Percentiles rank a stretch among this genome's conserved stretches.
Conservation (phyloP, 35 echinoderm and acorn worm genomes). For the Heliocidaris tuberculata region DNA sequence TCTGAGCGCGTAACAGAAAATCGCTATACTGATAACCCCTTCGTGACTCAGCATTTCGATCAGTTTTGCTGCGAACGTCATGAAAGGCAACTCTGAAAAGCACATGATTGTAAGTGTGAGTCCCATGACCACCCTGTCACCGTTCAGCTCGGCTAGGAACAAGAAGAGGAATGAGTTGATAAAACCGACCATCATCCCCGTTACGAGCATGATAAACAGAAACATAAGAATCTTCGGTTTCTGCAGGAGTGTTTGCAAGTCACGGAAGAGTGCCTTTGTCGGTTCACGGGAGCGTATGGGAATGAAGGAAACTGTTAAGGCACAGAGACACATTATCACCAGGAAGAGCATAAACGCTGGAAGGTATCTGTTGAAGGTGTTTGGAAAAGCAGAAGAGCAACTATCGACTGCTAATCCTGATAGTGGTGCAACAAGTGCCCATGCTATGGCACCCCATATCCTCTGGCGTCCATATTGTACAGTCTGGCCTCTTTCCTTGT, state of each 20-base stretch:
- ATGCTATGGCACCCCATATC: slow-evolving; percentile 84
- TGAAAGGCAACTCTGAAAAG: slow-evolving; percentile 48
- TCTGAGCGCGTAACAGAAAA: slow-evolving; percentile 64
- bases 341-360: slow-evolving; percentile 48
- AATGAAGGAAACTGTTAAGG: neutral
- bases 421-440: slow-evolving; percentile 67
- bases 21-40: slow-evolving; percentile 44
- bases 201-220: slow-evolving; percentile 54
- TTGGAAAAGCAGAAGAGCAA: neutral
- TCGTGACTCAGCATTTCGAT: slow-evolving; percentile 57
- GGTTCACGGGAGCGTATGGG: neutral
- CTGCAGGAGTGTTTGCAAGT: slow-evolving; percentile 39
- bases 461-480: slow-evolving; percentile 60
- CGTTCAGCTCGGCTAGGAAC: slow-evolving; percentile 67
- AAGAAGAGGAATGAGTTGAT: slow-evolving; percentile 71
- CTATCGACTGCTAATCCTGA: slow-evolving; percentile 68
- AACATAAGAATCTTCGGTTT: slow-evolving; percentile 67
- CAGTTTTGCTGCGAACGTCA: slow-evolving; percentile 54
- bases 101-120: slow-evolving; percentile 53
- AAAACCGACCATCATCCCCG: slow-evolving; percentile 78
- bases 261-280: neutral
- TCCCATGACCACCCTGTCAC: slow-evolving; percentile 72
- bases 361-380: neutral
- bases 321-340: neutral
- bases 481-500: neutral